phyloP scores from a whole-genome alignment of 2,888 invertebrate genomes.

The Lasioglossum leucozonium region DNA sequence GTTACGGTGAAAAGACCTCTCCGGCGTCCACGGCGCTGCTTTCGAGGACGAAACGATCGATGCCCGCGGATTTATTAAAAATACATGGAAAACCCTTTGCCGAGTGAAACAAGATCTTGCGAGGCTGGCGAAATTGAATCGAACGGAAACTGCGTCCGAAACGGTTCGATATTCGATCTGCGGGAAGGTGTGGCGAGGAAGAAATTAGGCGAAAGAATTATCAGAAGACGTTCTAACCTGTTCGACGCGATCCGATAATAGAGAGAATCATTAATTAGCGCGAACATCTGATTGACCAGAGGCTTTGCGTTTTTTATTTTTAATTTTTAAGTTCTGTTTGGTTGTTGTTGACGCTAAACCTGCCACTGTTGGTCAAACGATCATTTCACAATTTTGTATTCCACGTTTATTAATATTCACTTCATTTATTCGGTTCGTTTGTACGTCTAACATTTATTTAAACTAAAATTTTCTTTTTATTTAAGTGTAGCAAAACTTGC shows the following conservation, averaged over 20 bases:
- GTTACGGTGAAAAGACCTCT: constrained; percentile 1
- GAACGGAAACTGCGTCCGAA: constrained; percentile 69
- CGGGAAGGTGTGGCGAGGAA: neutral
- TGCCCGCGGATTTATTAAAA: constrained; percentile 24
- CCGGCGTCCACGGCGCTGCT: constrained; percentile 21
- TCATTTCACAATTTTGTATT: neutral
- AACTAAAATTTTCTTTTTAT: too few species aligned
- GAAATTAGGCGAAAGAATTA: neutral
- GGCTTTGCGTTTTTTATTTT: neutral
- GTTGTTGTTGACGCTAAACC: neutral
- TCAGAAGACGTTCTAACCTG: neutral
- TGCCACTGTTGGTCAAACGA: neutral
- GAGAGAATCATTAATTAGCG: too few species aligned
- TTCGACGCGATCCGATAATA: neutral
- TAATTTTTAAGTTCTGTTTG: neutral
- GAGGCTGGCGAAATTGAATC: constrained; percentile 21
- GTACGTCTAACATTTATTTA: neutral
- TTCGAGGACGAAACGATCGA: constrained; percentile 32
- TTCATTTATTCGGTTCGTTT: neutral
- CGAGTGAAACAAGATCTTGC: constrained; percentile 39
- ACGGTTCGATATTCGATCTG: constrained; percentile 76
- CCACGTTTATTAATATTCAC: neutral
- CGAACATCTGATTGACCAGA: neutral
- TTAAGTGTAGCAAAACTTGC: neutral
- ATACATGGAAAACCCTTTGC: constrained; percentile 36